Percentiles rank a stretch among this genome's conserved stretches.
Evolutionary conservation across 2,797 vertebrate species (phyloP).

Genomic region (Oreonectes daqikongensis): DNA sequence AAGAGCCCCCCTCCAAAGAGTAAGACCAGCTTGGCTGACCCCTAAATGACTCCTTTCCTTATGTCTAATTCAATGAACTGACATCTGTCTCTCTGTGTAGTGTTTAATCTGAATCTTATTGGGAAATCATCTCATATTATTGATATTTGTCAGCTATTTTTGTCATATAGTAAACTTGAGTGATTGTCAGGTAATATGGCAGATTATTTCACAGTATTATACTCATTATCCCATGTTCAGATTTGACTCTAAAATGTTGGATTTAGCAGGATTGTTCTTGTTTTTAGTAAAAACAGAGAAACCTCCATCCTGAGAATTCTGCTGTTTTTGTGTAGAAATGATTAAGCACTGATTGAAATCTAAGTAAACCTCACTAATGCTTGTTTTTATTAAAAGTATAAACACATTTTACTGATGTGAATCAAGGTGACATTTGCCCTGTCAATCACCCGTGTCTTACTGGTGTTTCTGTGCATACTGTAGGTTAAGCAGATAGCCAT

Average conservation of each 20-base stretch:
- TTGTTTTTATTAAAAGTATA: background rate
- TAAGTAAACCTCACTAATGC: background rate
- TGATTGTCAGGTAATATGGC: background rate
- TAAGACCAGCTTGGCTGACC: conserved; percentile 13
- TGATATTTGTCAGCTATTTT: background rate
- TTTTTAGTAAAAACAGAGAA: background rate
- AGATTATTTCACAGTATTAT: background rate
- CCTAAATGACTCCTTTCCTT: conserved; percentile 10
- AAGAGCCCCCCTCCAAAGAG: conserved; percentile 5
- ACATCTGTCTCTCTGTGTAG: conserved; percentile 18
- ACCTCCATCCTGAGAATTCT: background rate
- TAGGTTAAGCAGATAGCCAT: background rate
- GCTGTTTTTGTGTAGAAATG: background rate
- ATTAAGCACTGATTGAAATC: background rate
- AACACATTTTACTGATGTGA: background rate
- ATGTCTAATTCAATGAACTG: conserved; percentile 17
- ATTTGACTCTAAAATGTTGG: too few relatives aligned
- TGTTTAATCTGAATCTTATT: background rate
- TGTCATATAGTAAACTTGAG: background rate
- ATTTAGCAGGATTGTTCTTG: background rate
- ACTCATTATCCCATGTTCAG: background rate
- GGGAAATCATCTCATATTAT: background rate
- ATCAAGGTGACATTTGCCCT: background rate
- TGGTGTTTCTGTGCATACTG: background rate
- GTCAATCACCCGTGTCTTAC: background rate